Percentiles rank a stretch among this genome's conserved stretches.
Conservation (phyloP, 2,113 vertebrate genomes). For the Oreocharis arfaki region DNA sequence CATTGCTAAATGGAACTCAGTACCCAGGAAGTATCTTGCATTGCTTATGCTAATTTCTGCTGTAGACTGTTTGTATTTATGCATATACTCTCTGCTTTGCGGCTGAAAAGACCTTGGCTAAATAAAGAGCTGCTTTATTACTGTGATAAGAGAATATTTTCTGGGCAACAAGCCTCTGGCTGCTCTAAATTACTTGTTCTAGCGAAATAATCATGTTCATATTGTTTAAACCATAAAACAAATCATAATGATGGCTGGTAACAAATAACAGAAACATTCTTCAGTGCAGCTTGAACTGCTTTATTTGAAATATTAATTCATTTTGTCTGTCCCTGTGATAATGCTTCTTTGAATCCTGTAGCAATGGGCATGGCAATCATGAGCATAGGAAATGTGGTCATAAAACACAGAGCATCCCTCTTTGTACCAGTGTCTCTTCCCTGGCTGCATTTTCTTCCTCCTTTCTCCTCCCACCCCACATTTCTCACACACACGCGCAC, state of each 20-base stretch:
- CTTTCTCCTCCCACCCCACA: neutral
- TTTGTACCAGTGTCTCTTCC: neutral
- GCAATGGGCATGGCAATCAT: rapidly evolving
- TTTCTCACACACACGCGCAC: neutral
- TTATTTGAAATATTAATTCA: neutral
- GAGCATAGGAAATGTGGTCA: neutral
- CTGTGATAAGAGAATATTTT: neutral
- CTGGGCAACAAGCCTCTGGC: neutral
- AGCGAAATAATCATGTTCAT: neutral
- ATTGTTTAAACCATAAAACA: neutral
- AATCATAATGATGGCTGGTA: neutral
- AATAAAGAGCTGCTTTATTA: neutral
- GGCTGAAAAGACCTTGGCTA: neutral
- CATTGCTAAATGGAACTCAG: neutral
- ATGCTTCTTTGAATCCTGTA: neutral
- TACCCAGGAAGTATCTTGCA: neutral
- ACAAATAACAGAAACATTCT: neutral
- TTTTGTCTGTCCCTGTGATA: neutral
- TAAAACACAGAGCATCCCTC: neutral
- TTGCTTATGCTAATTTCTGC: slow-evolving; percentile 26
- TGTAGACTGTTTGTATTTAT: neutral
- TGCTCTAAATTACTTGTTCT: neutral
- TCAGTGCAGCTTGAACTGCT: neutral
- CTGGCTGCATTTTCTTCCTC: neutral
- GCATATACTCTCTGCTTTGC: neutral